Conservation (phyloP, 2,113 vertebrate species). For the Paramormyrops kingsleyae region DNA sequence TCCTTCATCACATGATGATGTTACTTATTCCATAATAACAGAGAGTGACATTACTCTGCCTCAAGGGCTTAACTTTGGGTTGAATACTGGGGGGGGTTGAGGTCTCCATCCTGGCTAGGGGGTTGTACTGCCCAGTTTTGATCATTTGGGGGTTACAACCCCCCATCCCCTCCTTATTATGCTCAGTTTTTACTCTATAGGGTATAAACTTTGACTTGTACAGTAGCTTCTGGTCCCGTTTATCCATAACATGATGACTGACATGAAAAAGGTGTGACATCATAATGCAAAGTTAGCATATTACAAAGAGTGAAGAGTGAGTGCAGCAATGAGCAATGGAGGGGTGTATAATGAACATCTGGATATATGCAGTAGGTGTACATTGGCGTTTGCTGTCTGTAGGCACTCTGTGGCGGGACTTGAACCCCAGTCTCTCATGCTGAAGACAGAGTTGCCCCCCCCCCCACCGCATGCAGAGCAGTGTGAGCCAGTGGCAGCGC, state of each 20-base stretch:
- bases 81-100: too few species aligned
- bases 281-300: neutral
- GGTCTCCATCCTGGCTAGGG: too few species aligned
- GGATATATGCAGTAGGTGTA: neutral
- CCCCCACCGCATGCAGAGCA: neutral
- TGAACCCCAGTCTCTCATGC: neutral
- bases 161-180: too few species aligned
- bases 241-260: neutral
- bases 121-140: too few species aligned
- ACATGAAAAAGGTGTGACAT: neutral
- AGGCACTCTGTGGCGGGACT: neutral
- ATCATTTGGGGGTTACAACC: too few species aligned
- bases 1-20: too few species aligned
- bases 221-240: neutral
- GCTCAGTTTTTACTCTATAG: too few species aligned
- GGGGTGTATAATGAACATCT: neutral
- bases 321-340: neutral
- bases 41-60: too few species aligned
- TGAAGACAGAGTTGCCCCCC: neutral
- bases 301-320: neutral
- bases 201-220: too few species aligned
- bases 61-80: too few species aligned
- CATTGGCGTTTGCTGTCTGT: neutral
- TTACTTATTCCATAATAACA: too few species aligned
- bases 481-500: too few species aligned